Percentiles rank a stretch among this genome's conserved stretches.
Evolutionary conservation across 2,797 vertebrate genomes (phyloP).

Genomic region (Threskiornis aethiopicus): DNA sequence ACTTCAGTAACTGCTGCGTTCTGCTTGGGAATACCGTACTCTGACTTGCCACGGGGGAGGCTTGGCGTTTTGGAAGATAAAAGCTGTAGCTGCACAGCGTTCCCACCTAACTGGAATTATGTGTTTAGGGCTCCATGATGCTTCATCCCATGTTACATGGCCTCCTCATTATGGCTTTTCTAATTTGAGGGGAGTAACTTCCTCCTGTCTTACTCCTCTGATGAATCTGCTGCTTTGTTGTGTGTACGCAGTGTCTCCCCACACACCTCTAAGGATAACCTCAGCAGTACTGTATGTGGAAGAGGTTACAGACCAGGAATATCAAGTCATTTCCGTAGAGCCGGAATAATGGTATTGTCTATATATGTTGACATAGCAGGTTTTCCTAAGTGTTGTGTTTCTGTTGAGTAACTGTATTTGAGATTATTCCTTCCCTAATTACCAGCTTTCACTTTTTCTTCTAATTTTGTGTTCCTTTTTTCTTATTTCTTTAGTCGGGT

Average conservation of each 20-base stretch:
- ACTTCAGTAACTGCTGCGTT: background rate
- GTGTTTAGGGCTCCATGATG: background rate
- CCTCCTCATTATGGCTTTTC: background rate
- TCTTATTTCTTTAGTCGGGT: background rate
- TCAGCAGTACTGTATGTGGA: background rate
- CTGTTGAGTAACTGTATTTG: background rate
- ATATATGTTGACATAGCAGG: background rate
- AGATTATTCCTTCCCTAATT: background rate
- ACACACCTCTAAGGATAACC: background rate
- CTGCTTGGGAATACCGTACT: rapidly evolving
- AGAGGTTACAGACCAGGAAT: background rate
- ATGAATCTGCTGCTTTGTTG: background rate
- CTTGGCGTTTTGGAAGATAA: background rate
- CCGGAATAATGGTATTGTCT: background rate
- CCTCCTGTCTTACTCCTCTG: background rate
- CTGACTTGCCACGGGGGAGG: background rate
- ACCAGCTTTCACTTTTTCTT: background rate
- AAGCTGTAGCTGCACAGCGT: background rate
- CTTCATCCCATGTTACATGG: background rate
- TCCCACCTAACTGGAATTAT: background rate
- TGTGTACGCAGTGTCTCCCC: background rate
- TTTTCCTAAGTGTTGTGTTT: background rate
- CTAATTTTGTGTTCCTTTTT: background rate
- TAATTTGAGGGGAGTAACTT: background rate
- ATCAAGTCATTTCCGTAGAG: background rate